Conservation (phyloP, 2,113 vertebrate genomes). For the Enhydra lutris region DNA sequence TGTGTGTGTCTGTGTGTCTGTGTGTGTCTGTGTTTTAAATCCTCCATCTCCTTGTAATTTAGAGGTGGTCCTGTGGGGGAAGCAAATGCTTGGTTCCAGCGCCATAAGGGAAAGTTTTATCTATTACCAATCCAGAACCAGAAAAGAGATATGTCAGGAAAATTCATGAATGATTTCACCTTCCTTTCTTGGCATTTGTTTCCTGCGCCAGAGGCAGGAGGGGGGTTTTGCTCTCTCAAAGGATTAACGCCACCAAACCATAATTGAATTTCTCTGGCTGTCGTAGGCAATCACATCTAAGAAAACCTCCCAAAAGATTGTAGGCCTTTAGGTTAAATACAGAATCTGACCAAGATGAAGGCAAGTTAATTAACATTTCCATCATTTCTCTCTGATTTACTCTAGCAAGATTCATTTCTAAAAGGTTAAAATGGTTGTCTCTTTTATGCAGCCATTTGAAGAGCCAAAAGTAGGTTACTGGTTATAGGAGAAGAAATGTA, state of each 20-base stretch:
- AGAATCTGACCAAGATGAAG: conserved; percentile 67
- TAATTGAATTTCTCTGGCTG: conserved; percentile 47
- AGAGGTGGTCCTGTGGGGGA: neutral
- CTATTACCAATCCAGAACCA: neutral
- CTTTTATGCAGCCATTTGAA: conserved; percentile 33
- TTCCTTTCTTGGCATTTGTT: conserved; percentile 39
- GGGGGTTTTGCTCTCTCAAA: neutral
- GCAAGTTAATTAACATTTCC: conserved; percentile 77
- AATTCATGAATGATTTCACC: neutral
- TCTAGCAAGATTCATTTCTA: conserved; percentile 52
- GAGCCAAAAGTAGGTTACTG: neutral
- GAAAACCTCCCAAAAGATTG: conserved; percentile 8
- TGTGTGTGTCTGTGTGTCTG: neutral
- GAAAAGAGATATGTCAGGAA: neutral
- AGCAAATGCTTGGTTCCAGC: neutral
- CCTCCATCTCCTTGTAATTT: neutral
- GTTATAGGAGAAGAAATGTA: neutral
- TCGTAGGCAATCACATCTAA: conserved; percentile 57
- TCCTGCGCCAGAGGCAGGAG: neutral
- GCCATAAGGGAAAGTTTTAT: neutral
- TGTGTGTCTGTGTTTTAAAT: neutral
- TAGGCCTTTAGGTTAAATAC: conserved; percentile 69
- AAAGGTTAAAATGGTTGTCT: conserved; percentile 76
- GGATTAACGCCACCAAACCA: neutral
- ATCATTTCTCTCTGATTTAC: conserved; percentile 67